Conservation (phyloP, 2,888 invertebrate species). For the Pammene fasciana region DNA sequence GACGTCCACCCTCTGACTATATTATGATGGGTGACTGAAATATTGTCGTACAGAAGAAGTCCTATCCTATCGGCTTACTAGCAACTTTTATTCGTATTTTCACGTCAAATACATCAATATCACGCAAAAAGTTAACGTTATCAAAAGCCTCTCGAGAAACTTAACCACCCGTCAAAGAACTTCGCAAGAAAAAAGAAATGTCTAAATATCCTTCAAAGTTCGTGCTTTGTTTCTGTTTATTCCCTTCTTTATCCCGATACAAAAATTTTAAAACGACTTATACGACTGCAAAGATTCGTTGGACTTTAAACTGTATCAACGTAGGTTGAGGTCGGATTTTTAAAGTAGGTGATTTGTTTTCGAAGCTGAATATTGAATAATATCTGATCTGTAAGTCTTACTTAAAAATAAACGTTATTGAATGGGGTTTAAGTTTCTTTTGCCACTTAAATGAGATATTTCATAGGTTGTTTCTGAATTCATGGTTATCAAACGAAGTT, state of each 20-base stretch:
- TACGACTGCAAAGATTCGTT: neutral
- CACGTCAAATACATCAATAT: too few relatives aligned
- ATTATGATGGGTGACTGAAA: too few relatives aligned
- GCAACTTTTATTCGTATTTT: too few relatives aligned
- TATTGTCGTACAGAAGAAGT: too few relatives aligned
- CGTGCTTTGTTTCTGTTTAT: constrained; percentile 3
- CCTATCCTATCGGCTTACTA: too few relatives aligned
- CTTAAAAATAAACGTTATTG: neutral
- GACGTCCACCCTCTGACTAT: too few relatives aligned
- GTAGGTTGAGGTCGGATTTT: neutral
- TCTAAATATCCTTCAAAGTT: constrained; percentile 21
- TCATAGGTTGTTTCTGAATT: neutral
- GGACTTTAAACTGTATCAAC: neutral
- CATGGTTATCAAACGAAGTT: neutral
- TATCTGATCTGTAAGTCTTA: neutral
- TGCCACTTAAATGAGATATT: neutral
- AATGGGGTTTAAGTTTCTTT: neutral
- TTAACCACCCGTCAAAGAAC: neutral
- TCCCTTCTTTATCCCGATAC: neutral
- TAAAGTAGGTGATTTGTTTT: neutral
- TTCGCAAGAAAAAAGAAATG: constrained; percentile 2
- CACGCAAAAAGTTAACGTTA: neutral
- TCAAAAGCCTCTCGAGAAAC: constrained; percentile 1
- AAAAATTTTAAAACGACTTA: neutral
- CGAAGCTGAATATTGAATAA: neutral